A percentile compares a stretch with the other conserved stretches of the same genome.
Evolutionary conservation across 2,113 vertebrate species (phyloP).

Genomic region (Ptyas mucosa): DNA sequence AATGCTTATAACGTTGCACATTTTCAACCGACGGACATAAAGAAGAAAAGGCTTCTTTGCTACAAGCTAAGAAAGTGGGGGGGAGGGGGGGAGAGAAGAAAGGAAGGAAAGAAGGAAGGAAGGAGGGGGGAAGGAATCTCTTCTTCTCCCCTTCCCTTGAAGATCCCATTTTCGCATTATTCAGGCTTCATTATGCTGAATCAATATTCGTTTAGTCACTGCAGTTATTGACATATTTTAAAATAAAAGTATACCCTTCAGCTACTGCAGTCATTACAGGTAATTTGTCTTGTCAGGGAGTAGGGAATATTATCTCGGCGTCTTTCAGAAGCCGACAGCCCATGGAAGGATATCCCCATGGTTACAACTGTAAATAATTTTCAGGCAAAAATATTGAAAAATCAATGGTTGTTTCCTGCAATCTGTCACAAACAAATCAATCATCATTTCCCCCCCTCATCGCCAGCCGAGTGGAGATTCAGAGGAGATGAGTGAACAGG

Average conservation of each 20-base stretch:
- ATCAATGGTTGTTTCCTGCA: conserved; percentile 98
- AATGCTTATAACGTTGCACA: conserved; percentile 56
- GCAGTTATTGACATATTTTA: conserved; percentile 96
- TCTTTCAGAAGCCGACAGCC: conserved; percentile 84
- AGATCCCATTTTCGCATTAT: conserved; percentile 91
- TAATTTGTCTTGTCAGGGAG: conserved; percentile 94
- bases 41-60: conserved; percentile 69
- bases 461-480: conserved; percentile 76
- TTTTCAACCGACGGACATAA: conserved; percentile 60
- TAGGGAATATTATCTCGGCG: conserved; percentile 83
- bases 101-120: not conserved
- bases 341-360: conserved; percentile 83
- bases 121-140: conserved; percentile 22
- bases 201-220: conserved; percentile 98
- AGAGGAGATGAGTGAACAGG: conserved; percentile 75
- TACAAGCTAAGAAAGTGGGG: conserved; percentile 72
- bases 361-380: conserved; percentile 98
- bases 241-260: conserved; percentile 95
- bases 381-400: conserved; percentile 96
- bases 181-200: conserved; percentile 96
- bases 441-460: conserved; percentile 80
- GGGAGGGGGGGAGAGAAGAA: fast-evolving
- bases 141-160: conserved; percentile 71
- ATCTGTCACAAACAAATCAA: conserved; percentile 97
- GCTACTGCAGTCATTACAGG: conserved; percentile 90